phyloP scores from a whole-genome alignment of 2,797 vertebrate genomes.

The Aselliscus stoliczkanus region DNA sequence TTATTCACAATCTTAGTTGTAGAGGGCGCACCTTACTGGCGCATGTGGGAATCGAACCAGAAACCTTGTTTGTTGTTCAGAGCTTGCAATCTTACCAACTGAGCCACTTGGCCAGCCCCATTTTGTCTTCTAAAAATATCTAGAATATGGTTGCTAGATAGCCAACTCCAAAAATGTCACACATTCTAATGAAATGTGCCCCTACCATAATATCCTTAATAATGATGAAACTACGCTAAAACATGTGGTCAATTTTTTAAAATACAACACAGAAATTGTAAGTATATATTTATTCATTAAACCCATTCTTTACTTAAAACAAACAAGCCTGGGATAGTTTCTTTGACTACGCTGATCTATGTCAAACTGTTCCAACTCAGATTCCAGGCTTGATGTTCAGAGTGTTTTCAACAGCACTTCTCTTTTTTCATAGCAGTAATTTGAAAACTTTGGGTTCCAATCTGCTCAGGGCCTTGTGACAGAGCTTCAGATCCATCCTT shows the following conservation, averaged over 20 bases:
- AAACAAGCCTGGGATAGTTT: neutral
- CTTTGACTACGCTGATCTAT: neutral
- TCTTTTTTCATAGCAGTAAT: neutral
- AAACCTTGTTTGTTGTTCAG: too few species aligned
- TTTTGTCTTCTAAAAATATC: neutral
- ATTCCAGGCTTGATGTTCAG: neutral
- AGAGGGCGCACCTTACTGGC: too few species aligned
- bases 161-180: neutral
- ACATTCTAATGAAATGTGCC: neutral
- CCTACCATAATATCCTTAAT: neutral
- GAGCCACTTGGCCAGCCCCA: too few species aligned
- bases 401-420: neutral
- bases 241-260: neutral
- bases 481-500: neutral
- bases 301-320: neutral
- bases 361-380: neutral
- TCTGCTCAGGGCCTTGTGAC: neutral
- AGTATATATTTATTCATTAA: neutral
- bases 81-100: too few species aligned
- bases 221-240: constrained; percentile 1
- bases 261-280: neutral
- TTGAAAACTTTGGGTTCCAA: neutral
- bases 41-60: too few species aligned
- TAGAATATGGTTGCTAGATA: neutral
- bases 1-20: too few species aligned